Conservation (phyloP, 2,888 invertebrate species). For the Saturnia pavonia region DNA sequence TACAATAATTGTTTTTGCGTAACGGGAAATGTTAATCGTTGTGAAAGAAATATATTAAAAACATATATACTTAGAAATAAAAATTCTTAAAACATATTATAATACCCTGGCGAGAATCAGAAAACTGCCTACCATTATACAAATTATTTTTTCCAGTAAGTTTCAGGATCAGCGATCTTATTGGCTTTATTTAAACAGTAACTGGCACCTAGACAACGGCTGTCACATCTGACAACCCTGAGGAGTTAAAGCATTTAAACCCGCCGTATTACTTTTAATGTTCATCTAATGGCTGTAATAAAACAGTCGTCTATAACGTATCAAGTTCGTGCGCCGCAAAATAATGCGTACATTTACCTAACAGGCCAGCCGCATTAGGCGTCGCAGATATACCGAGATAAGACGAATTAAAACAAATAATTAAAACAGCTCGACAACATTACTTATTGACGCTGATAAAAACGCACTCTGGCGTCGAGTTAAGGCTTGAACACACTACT, state of each 20-base stretch:
- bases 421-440: constrained; percentile 20
- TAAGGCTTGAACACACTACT: constrained; percentile 27
- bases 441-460: constrained; percentile 38
- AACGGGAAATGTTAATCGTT: no score
- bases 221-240: constrained; percentile 1
- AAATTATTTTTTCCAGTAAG: no score
- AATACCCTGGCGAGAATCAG: no score
- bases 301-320: constrained; percentile 35
- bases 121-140: no score
- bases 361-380: constrained; percentile 32
- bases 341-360: constrained; percentile 25
- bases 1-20: no score
- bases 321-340: constrained; percentile 22
- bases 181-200: no score
- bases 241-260: constrained; percentile 40
- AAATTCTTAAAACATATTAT: no score
- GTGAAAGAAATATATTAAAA: no score
- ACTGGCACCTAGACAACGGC: neutral
- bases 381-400: constrained; percentile 38
- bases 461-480: constrained; percentile 29
- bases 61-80: no score
- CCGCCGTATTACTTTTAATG: constrained; percentile 46
- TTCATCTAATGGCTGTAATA: constrained; percentile 42
- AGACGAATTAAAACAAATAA: constrained; percentile 47
- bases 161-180: no score